These are phyloP conservation scores for Brachionus angularis DNA, from an alignment of 1,140 invertebrate species.

Conservation along the genomic window DNA sequence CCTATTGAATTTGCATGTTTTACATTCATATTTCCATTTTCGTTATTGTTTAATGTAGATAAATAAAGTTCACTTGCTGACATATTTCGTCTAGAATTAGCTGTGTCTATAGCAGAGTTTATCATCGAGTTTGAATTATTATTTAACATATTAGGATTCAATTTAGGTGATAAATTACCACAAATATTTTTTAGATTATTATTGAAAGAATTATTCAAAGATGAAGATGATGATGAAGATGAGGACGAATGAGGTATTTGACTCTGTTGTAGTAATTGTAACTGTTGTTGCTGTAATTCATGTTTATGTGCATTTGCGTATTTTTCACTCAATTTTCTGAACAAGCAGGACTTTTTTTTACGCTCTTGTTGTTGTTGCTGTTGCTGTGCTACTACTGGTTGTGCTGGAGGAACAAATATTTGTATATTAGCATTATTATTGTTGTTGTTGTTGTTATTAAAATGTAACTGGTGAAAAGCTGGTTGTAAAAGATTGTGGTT, in stretches of 20 bases:
- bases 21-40: too few relatives aligned
- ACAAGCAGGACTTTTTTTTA: slow-evolving; percentile 35
- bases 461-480: neutral
- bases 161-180: slow-evolving; percentile 27
- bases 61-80: slow-evolving; percentile 15
- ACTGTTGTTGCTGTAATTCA: slow-evolving; percentile 30
- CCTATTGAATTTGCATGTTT: neutral
- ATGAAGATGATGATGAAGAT: slow-evolving; percentile 17
- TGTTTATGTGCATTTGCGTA: slow-evolving; percentile 36
- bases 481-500: neutral
- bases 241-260: slow-evolving; percentile 11
- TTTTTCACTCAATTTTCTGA: slow-evolving; percentile 41
- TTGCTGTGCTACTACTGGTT: too few relatives aligned
- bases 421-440: neutral
- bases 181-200: slow-evolving; percentile 6
- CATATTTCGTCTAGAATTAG: slow-evolving; percentile 18
- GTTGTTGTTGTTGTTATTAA: neutral
- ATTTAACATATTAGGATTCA: neutral
- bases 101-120: neutral
- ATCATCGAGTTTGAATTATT: slow-evolving; percentile 17
- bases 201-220: slow-evolving; percentile 19
- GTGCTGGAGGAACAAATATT: neutral
- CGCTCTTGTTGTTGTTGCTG: slow-evolving; percentile 23
- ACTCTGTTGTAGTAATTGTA: slow-evolving; percentile 12
- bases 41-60: too few relatives aligned